Conservation (phyloP, 2,113 vertebrate species). For the Pelodiscus sinensis region DNA sequence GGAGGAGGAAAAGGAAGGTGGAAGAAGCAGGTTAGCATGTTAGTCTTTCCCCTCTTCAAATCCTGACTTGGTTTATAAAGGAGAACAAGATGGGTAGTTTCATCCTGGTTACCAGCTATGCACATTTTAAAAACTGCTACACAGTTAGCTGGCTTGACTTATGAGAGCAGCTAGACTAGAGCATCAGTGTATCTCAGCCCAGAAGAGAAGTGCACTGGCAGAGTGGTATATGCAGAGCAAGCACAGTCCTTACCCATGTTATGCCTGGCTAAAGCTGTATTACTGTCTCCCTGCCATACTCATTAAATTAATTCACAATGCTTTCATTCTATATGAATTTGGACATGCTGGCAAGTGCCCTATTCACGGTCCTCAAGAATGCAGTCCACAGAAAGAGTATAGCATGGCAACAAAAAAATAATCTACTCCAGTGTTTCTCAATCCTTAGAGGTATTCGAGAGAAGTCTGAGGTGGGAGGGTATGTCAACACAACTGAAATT, state of each 20-base stretch:
- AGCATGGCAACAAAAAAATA: background rate
- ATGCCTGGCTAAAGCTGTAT: background rate
- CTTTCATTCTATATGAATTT: background rate
- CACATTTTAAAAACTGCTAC: background rate
- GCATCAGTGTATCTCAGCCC: background rate
- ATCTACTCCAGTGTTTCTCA: background rate
- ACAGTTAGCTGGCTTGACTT: background rate
- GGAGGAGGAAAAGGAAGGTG: too few relatives aligned
- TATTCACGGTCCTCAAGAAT: background rate
- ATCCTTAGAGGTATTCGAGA: too few relatives aligned
- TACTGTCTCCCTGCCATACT: background rate
- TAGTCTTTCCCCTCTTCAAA: background rate
- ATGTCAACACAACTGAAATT: too few relatives aligned
- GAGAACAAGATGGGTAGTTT: background rate
- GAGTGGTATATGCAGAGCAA: background rate
- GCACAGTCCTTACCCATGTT: background rate
- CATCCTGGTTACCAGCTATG: background rate
- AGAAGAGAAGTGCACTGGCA: background rate
- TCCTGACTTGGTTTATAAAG: background rate
- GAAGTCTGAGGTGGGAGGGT: too few relatives aligned
- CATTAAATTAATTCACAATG: background rate
- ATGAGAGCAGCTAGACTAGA: background rate
- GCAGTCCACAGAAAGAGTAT: rapidly evolving
- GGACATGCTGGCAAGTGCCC: background rate
- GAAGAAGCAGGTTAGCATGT: background rate